A percentile compares a stretch with the other conserved stretches of the same genome.
These are phyloP conservation scores for Corbicula japonica DNA, from an alignment of 2,888 invertebrate species.

Conservation along the genomic window DNA sequence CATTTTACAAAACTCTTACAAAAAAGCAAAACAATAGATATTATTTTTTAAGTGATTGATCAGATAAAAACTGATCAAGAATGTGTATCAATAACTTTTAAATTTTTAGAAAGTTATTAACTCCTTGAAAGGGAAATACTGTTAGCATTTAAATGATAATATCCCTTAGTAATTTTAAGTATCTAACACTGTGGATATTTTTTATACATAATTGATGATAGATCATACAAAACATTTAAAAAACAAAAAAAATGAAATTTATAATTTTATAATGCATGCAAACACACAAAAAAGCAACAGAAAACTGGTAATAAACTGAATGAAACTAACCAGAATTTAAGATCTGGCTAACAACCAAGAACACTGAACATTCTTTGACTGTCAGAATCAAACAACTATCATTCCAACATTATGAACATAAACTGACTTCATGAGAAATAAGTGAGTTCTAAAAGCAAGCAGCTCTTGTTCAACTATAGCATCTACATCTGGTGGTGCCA, in stretches of 20 bases:
- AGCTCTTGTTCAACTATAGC: constrained; percentile 4
- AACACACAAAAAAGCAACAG: too few species aligned
- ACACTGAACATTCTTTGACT: too few species aligned
- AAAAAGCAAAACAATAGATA: neutral
- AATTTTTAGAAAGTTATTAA: constrained; percentile 1
- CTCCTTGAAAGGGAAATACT: neutral
- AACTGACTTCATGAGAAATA: constrained; percentile 3
- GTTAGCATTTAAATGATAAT: constrained; percentile 11
- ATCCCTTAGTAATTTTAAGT: constrained; percentile 7
- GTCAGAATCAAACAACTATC: neutral
- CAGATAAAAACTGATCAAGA: constrained; percentile 3
- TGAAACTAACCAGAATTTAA: too few species aligned
- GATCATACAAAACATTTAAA: neutral
- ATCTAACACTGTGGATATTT: neutral
- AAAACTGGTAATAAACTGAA: too few species aligned
- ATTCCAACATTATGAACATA: neutral
- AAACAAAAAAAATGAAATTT: neutral
- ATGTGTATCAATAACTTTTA: neutral
- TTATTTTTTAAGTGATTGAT: neutral
- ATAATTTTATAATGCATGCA: too few species aligned
- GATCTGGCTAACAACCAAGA: neutral
- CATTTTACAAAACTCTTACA: neutral
- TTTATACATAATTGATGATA: constrained; percentile 1
- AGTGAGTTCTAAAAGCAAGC: constrained; percentile 7
- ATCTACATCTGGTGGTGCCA: constrained; percentile 12